Conservation (phyloP, 2,888 invertebrate genomes). For the Pecten maximus region DNA sequence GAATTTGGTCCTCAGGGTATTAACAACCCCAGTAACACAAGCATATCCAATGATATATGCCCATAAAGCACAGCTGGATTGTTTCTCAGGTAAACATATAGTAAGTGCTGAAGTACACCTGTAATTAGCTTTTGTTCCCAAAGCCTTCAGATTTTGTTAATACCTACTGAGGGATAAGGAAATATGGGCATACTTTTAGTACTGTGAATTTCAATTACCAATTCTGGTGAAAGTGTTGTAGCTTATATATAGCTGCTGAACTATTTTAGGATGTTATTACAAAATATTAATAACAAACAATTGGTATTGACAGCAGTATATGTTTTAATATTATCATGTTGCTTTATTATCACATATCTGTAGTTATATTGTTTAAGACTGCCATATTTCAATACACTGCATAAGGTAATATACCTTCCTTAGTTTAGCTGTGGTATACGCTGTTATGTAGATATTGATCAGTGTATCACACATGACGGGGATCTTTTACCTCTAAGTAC, state of each 20-base stretch:
- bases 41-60: background rate
- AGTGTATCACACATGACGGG: background rate
- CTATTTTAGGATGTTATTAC: background rate
- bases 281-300: background rate
- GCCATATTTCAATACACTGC: background rate
- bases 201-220: background rate
- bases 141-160: background rate
- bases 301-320: background rate
- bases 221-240: background rate
- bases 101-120: background rate
- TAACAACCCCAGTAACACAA: background rate
- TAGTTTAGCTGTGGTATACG: background rate
- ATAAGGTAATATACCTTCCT: background rate
- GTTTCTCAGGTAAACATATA: background rate
- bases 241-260: too few species aligned
- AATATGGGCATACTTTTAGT: background rate
- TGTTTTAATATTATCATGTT: too few species aligned
- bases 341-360: background rate
- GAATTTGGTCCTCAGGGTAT: slow-evolving; percentile 26
- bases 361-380: background rate
- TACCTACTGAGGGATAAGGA: background rate
- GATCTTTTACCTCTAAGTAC: background rate
- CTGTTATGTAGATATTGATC: background rate
- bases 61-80: background rate
- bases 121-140: background rate